A percentile compares a stretch with the other conserved stretches of the same genome.
phyloP scores from a whole-genome alignment of 2,797 vertebrate genomes.

The Myotis findleyi region DNA sequence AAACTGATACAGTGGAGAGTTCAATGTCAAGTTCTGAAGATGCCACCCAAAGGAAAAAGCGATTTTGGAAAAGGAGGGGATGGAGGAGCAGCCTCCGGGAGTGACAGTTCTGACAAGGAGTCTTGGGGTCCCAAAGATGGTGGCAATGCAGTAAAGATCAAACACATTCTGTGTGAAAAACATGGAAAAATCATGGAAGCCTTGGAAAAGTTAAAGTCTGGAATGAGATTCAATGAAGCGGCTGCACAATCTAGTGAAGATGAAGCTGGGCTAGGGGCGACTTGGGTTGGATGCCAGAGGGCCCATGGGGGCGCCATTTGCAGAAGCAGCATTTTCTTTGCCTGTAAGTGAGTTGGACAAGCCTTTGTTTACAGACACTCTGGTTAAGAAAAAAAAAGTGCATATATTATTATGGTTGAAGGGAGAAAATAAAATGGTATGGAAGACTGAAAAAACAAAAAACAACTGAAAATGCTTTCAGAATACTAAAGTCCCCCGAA shows the following conservation, averaged over 20 bases:
- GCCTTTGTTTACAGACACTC: background rate
- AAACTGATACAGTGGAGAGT: background rate
- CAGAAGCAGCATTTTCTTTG: constrained; percentile 95
- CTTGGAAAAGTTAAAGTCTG: constrained; percentile 96
- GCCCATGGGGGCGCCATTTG: constrained; percentile 97
- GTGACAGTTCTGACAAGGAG: constrained; percentile 91
- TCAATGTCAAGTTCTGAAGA: background rate
- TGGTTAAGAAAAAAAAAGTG: background rate
- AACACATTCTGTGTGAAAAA: constrained; percentile 97
- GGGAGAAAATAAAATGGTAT: background rate
- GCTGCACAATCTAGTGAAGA: constrained; percentile 97
- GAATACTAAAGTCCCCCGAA: background rate
- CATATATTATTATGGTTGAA: background rate
- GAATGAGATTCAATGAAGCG: constrained; percentile 95
- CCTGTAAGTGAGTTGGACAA: constrained; percentile 84
- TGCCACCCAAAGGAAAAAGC: constrained; percentile 84
- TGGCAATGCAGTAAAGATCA: constrained; percentile 94
- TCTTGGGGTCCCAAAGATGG: constrained; percentile 94
- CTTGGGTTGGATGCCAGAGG: constrained; percentile 97
- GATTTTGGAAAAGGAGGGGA: constrained; percentile 73
- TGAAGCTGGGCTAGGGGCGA: constrained; percentile 98
- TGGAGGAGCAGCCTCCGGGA: constrained; percentile 85
- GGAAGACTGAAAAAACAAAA: background rate
- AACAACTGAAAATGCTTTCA: background rate
- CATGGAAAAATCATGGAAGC: constrained; percentile 96